These are phyloP conservation scores for Solea solea DNA, from an alignment of 2,113 vertebrate species.

Conservation along the genomic window DNA sequence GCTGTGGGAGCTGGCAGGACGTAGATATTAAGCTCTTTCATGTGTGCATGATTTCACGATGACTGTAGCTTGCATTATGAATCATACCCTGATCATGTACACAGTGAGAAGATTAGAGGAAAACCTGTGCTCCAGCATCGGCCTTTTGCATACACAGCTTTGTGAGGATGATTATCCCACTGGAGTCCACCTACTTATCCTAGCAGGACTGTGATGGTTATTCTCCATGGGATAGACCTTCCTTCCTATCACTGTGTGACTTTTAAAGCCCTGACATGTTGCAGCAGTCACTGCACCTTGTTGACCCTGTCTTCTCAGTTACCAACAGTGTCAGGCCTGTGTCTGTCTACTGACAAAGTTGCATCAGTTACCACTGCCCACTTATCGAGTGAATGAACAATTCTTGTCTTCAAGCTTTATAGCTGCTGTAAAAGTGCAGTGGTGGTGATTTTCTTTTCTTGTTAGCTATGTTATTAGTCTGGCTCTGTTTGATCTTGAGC, in stretches of 20 bases:
- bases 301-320: not conserved
- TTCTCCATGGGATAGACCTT: slow-evolving; percentile 20
- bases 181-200: slow-evolving; percentile 11
- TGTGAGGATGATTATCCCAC: slow-evolving; percentile 16
- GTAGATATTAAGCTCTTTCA: slow-evolving; percentile 21
- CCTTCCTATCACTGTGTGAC: slow-evolving; percentile 5
- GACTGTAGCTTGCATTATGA: slow-evolving; percentile 26
- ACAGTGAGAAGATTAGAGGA: slow-evolving; percentile 27
- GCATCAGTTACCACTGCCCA: not conserved
- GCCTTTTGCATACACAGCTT: slow-evolving; percentile 12
- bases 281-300: slow-evolving; percentile 22
- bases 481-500: too few species aligned
- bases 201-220: slow-evolving; percentile 34
- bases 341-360: not conserved
- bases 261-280: slow-evolving; percentile 37
- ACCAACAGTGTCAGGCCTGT: slow-evolving; percentile 7
- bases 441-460: too few species aligned
- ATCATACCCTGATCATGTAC: slow-evolving; percentile 1
- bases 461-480: too few species aligned
- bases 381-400: not conserved
- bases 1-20: slow-evolving; percentile 18
- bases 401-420: not conserved
- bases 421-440: too few species aligned
- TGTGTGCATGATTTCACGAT: slow-evolving; percentile 25
- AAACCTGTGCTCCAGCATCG: slow-evolving; percentile 15